These are phyloP conservation scores for Ptychadena robeensis DNA, from an alignment of 2,797 vertebrate genomes.

Conservation along the genomic window DNA sequence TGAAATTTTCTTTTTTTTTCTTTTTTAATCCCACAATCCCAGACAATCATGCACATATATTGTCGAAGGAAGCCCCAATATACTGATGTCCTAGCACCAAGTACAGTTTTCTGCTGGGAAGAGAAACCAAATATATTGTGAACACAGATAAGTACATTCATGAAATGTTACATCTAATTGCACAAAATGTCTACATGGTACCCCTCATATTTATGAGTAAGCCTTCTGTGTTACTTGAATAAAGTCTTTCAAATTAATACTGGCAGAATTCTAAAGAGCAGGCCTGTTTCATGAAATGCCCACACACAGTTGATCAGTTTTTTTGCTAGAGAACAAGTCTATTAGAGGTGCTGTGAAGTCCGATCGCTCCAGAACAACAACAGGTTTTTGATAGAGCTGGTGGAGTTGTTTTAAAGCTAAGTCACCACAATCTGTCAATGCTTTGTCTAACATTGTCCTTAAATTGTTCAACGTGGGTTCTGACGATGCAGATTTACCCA, in stretches of 20 bases:
- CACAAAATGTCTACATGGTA: conserved; percentile 58
- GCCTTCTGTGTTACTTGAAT: conserved; percentile 33
- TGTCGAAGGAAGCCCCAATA: conserved; percentile 79
- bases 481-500: conserved; percentile 64
- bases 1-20: too few species aligned
- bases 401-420: conserved; percentile 98
- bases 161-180: conserved; percentile 77
- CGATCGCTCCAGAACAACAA: conserved; percentile 94
- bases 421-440: conserved; percentile 93
- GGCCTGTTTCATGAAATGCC: conserved; percentile 79
- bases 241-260: conserved; percentile 54
- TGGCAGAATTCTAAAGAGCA: conserved; percentile 33
- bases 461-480: conserved; percentile 89
- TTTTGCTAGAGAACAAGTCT: conserved; percentile 90
- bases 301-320: conserved; percentile 86
- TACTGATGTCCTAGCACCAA: conserved; percentile 84
- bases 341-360: conserved; percentile 86
- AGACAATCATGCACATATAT: conserved; percentile 84
- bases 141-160: conserved; percentile 82
- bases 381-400: conserved; percentile 89
- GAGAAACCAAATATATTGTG: conserved; percentile 77
- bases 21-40: conserved; percentile 72
- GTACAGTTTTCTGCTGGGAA: conserved; percentile 76
- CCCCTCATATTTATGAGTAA: conserved; percentile 42
- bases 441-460: conserved; percentile 93